Conservation (phyloP, 1,140 invertebrate species). For the Melitaea cinxia region DNA sequence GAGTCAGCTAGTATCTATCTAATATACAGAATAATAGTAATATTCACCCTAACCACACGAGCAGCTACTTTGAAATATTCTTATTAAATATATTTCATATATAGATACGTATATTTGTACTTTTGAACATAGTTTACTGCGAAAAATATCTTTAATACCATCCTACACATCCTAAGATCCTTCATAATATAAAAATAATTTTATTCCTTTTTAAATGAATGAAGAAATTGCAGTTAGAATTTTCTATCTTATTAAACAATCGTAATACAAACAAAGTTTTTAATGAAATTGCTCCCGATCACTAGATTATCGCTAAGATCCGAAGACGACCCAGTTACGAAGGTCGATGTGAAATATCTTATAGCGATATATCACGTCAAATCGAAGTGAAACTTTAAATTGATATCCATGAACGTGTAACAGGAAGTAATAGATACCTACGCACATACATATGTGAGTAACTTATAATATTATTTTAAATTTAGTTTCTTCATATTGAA, state of each 20-base stretch:
- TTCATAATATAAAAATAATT: neutral
- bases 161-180: too few species aligned
- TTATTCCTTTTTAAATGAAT: neutral
- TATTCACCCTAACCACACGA: too few species aligned
- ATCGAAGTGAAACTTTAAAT: constrained; percentile 17
- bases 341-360: constrained; percentile 10
- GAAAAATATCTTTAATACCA: too few species aligned
- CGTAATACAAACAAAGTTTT: neutral
- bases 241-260: constrained; percentile 10
- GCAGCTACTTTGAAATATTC: too few species aligned
- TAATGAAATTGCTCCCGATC: constrained; percentile 4
- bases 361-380: constrained; percentile 15
- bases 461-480: too few species aligned
- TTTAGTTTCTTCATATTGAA: too few species aligned
- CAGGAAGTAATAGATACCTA: neutral
- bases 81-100: too few species aligned
- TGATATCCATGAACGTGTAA: constrained; percentile 7
- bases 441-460: neutral
- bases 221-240: neutral
- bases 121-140: too few species aligned
- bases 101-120: too few species aligned
- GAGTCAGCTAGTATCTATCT: too few species aligned
- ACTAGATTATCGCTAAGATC: constrained; percentile 6
- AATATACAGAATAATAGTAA: too few species aligned
- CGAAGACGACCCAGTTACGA: neutral